Base-by-base conservation (phyloP, 2,888 invertebrate genomes). In the Nymphalis urticae region DNA sequence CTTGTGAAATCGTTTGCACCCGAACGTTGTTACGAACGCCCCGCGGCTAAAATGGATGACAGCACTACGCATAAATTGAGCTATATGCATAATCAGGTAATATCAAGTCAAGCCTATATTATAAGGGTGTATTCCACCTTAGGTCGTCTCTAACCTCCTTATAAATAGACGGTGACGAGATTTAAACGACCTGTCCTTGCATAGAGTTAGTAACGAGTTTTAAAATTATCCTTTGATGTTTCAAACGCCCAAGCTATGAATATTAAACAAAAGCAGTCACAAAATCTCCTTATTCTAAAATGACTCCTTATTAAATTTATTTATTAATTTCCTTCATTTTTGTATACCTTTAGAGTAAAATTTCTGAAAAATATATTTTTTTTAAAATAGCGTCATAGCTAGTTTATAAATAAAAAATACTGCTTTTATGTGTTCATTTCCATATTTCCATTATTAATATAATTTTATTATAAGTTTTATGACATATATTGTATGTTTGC, bases 61-160 rank as follows among this genome's bases (percentile, higher is more conserved):
- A 80, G 81, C 71, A 94, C 94, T 1, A 93, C 94, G 0, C 94
- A 94, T 58, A 94, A 89, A 69, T 87, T 94, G 81, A 94, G 94
- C 82, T 94, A 88, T 64, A 88, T 93, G 86, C 93, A 93, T 0
- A 88, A 87, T 69, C 86, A 85, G 81, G 91, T 90, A 68, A 8
- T n/a, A 62, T n/a, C 17, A 61, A n/a, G 32, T 21, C 54, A 0
- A 10, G 17, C 21, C 5, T 10, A 36, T 48, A 59, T 24, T 13
- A 21, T 60, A 36, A 48, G 42, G 53, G 48, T 50, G 58, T 47
- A 6, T 32, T 64, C 6, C 13, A 13, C 42, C 13, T 13, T 10
- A 13, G 0, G 42, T 42, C 42, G 13, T 3, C 42, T 10, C 42
- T 48, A 50, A n/a, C n/a, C 24, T 61, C 54, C 24, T 47, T 21